These are phyloP conservation scores for Microctenopoma steveboyesi DNA, from an alignment of 2,797 vertebrate species.

Conservation along the genomic window DNA sequence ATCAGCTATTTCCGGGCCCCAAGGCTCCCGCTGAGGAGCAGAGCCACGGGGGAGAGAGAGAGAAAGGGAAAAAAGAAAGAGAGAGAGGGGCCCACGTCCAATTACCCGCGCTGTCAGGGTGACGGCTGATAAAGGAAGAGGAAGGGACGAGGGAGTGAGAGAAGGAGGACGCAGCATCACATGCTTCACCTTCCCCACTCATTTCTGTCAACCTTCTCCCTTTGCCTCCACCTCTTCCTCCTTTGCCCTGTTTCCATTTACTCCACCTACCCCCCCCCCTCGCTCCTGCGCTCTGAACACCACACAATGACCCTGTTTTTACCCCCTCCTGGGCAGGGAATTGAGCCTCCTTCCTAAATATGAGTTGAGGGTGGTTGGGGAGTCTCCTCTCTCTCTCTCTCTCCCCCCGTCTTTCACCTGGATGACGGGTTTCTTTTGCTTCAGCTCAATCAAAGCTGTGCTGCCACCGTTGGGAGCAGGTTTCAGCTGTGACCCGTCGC, in stretches of 20 bases:
- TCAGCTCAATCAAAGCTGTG: constrained; percentile 12
- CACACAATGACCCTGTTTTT: too few relatives aligned
- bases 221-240: constrained; percentile 32
- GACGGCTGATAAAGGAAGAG: constrained; percentile 75
- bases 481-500: constrained; percentile 32
- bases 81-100: constrained; percentile 75
- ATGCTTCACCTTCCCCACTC: constrained; percentile 52
- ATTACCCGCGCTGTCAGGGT: constrained; percentile 86
- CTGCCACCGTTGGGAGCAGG: not conserved
- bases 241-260: constrained; percentile 23
- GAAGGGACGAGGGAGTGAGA: constrained; percentile 38
- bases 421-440: too few relatives aligned
- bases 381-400: constrained; percentile 1
- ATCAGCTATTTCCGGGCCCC: constrained; percentile 84
- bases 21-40: constrained; percentile 81
- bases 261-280: constrained; percentile 4
- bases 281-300: constrained; percentile 29
- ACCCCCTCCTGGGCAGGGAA: not conserved
- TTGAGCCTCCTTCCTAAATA: constrained; percentile 10
- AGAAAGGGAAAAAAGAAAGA: constrained; percentile 15
- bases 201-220: constrained; percentile 39
- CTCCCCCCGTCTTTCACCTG: constrained; percentile 15
- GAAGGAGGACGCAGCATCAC: constrained; percentile 36
- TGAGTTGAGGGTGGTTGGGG: constrained; percentile 15
- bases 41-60: constrained; percentile 68